phyloP scores from a whole-genome alignment of 1,140 invertebrate species.

The Scaptomyza montana region DNA sequence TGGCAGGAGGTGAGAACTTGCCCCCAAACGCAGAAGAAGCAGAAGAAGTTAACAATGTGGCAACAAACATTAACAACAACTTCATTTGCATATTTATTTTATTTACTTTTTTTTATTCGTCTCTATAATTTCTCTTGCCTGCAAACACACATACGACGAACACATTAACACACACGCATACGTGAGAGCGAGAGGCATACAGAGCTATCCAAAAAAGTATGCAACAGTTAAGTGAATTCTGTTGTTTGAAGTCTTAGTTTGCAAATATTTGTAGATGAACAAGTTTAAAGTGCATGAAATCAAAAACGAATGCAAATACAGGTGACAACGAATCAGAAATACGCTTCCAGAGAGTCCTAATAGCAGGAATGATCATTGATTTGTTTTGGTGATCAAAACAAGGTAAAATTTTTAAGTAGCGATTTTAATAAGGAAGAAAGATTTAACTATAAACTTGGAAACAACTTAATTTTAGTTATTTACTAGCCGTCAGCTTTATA shows the following conservation, averaged over 20 bases:
- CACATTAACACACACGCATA: slow-evolving; percentile 7
- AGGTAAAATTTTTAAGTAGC: no score
- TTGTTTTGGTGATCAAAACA: no score
- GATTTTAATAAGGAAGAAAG: no score
- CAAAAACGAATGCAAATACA: slow-evolving; percentile 15
- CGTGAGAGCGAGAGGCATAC: neutral
- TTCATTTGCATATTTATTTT: slow-evolving; percentile 78
- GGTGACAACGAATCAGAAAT: neutral
- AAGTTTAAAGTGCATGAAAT: slow-evolving; percentile 41
- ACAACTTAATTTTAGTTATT: no score
- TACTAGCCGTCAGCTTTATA: no score
- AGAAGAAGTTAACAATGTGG: slow-evolving; percentile 24
- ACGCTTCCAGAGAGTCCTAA: no score
- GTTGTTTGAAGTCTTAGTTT: slow-evolving; percentile 61
- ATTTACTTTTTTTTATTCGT: slow-evolving; percentile 36
- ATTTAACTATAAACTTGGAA: no score
- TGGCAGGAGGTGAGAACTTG: neutral
- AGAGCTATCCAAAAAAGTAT: slow-evolving; percentile 24
- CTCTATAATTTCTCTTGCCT: slow-evolving; percentile 68
- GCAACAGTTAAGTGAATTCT: slow-evolving; percentile 68
- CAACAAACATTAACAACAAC: slow-evolving; percentile 74
- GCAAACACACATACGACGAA: slow-evolving; percentile 34
- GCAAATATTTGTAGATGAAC: slow-evolving; percentile 33
- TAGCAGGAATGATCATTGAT: no score
- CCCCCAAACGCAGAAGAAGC: neutral